phyloP scores from a whole-genome alignment of 2,888 invertebrate species.

The Drosophila aldrichi region DNA sequence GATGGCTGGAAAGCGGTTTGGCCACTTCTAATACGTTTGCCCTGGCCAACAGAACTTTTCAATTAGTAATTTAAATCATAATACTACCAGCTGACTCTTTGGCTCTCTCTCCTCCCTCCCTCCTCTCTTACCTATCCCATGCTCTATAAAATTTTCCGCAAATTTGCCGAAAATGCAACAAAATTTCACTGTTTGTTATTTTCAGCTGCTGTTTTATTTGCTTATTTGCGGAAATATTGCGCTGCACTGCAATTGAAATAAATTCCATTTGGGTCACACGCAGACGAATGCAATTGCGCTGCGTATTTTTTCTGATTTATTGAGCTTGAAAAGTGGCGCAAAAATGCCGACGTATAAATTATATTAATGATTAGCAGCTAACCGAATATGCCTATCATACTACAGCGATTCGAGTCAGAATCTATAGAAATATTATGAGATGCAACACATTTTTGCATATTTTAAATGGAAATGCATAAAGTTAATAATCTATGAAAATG shows the following conservation, averaged over 20 bases:
- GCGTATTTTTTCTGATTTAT: slow-evolving; percentile 10
- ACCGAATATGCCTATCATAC: slow-evolving; percentile 7
- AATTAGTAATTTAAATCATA: slow-evolving; percentile 72
- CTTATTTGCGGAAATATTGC: slow-evolving; percentile 66
- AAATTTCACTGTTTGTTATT: slow-evolving; percentile 33
- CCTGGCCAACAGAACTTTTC: slow-evolving; percentile 48
- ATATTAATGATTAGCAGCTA: slow-evolving; percentile 29
- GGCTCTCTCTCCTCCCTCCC: background rate
- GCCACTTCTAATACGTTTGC: background rate
- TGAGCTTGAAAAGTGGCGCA: slow-evolving; percentile 11
- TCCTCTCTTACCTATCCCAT: background rate
- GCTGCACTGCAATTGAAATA: slow-evolving; percentile 40
- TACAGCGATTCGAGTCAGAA: background rate
- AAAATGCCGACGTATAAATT: slow-evolving; percentile 1
- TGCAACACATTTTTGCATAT: background rate
- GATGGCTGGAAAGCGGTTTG: slow-evolving; percentile 36
- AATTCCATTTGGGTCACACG: slow-evolving; percentile 61
- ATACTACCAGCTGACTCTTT: slow-evolving; percentile 6
- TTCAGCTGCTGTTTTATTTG: slow-evolving; percentile 30
- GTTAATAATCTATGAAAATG: background rate
- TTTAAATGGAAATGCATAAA: background rate
- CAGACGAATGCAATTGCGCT: slow-evolving; percentile 29
- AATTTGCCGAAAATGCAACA: slow-evolving; percentile 53
- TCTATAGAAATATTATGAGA: background rate
- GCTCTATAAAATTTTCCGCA: slow-evolving; percentile 34